Percentiles rank a stretch among this genome's conserved stretches.
phyloP scores from a whole-genome alignment of 2,797 vertebrate species.

The Peromyscus melanophrys region DNA sequence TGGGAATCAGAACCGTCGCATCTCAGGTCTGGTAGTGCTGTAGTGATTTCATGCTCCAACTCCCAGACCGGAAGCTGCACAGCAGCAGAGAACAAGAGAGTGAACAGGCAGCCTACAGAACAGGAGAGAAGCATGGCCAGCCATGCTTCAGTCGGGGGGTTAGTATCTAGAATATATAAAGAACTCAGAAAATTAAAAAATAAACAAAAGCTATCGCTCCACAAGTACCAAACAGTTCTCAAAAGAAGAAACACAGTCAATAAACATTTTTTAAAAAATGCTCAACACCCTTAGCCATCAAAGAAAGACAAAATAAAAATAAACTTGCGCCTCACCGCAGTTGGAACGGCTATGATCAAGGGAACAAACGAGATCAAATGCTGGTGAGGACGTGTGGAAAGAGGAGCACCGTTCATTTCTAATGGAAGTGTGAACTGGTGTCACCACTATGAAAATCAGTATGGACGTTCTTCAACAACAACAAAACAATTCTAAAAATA shows the following conservation, averaged over 20 bases:
- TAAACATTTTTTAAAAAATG: not conserved
- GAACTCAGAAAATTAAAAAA: not conserved
- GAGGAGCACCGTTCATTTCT: not conserved
- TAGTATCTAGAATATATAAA: not conserved
- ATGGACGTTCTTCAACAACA: not conserved
- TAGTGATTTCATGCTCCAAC: not conserved
- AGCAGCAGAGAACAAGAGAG: not conserved
- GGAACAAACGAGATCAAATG: not conserved
- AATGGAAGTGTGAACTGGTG: not conserved
- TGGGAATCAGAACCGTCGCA: not conserved
- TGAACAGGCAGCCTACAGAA: not conserved
- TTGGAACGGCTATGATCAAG: not conserved
- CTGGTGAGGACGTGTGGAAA: not conserved
- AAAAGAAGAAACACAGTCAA: not conserved
- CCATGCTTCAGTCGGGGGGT: not conserved
- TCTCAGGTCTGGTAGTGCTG: no score
- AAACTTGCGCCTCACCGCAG: not conserved
- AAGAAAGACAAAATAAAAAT: not conserved
- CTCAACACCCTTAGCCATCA: not conserved
- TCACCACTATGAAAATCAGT: not conserved
- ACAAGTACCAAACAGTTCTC: not conserved
- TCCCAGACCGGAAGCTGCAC: not conserved
- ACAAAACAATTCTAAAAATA: not conserved
- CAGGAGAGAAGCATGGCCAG: not conserved
- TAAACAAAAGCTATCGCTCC: not conserved